Evolutionary conservation across 2,888 invertebrate genomes (phyloP), one percentile per base, ranked within the genome.

Genomic region (Calephelis perditalis): DNA sequence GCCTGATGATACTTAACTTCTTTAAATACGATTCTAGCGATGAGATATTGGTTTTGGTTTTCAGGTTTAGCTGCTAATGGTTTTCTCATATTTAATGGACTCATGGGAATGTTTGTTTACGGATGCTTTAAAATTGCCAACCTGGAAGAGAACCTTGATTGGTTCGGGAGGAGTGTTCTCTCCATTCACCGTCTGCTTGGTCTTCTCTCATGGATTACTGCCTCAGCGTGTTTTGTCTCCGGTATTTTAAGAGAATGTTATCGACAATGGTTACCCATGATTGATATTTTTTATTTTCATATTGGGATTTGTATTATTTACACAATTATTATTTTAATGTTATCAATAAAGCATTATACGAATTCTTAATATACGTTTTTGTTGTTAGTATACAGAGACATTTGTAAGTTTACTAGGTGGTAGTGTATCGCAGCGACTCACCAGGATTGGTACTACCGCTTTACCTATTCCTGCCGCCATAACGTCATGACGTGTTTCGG

Each of bases 151-250:
- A 49, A 59, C 7, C 36, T 55, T 35, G 59, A 58, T 26, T 6
- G 11, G 2, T 37, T 60, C 10, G 59, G 59, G 9, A 40, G 56
- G 10, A 15, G 44, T 9, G 12, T 67, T 44, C 62, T 62, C 8
- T 56, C 54, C 40, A n/a, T 67, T 40, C 77, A 78, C 56, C 60
- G 67, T n/a, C 1, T 61, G 4, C 57, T 71, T 4, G 77, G 75
- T 10, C 11, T 73, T 0, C 12, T 72, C 0, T 59, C 73, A 0
- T 71, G 76, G 45, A 0, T 73, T 7, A 4, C 64, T 7, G 70
- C 77, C 0, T 72, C 79, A 0, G n/a, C 70, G 0, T 81, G 79
- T 67, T 80, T 82, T 62, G 60, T 71, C 6, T 57, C 67, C 5
- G 81, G 77, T 9, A 57, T 81, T 7, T 57, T 66, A 5, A 76